Conservation (phyloP, 2,888 invertebrate genomes). For the Nowickia ferox region DNA sequence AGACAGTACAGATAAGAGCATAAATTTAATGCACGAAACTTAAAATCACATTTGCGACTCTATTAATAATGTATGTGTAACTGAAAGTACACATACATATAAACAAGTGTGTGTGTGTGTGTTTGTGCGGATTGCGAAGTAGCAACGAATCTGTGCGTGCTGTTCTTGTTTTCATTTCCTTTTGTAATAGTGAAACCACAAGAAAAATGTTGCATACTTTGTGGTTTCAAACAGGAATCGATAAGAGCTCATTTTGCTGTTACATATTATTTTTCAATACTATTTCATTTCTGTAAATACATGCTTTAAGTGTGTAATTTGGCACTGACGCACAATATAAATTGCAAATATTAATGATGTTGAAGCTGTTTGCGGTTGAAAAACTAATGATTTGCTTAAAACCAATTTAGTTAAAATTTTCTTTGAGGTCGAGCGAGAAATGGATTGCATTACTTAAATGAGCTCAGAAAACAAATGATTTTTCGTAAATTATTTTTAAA, state of each 20-base stretch:
- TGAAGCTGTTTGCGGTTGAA: conserved; percentile 47
- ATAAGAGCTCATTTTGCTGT: neutral
- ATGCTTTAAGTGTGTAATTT: conserved; percentile 22
- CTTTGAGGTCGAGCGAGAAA: neutral
- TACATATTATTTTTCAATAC: conserved; percentile 24
- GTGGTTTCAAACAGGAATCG: conserved; percentile 24
- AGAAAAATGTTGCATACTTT: conserved; percentile 50
- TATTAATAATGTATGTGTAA: conserved; percentile 6
- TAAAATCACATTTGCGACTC: conserved; percentile 11
- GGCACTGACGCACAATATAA: conserved; percentile 33
- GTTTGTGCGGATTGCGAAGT: neutral
- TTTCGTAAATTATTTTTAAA: neutral
- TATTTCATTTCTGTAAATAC: neutral
- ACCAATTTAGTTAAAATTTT: conserved; percentile 11
- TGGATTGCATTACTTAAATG: neutral
- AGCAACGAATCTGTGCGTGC: neutral
- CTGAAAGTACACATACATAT: no score
- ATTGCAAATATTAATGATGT: conserved; percentile 52
- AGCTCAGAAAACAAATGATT: neutral
- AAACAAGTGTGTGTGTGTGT: neutral
- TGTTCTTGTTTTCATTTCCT: neutral
- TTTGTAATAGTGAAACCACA: conserved; percentile 37
- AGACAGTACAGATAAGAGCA: conserved; percentile 5
- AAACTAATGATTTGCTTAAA: conserved; percentile 49
- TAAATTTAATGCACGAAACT: conserved; percentile 20